Percentiles rank a stretch among this genome's conserved stretches.
Evolutionary conservation across 1,140 invertebrate genomes (phyloP).

Genomic region (Zaprionus nigranus): DNA sequence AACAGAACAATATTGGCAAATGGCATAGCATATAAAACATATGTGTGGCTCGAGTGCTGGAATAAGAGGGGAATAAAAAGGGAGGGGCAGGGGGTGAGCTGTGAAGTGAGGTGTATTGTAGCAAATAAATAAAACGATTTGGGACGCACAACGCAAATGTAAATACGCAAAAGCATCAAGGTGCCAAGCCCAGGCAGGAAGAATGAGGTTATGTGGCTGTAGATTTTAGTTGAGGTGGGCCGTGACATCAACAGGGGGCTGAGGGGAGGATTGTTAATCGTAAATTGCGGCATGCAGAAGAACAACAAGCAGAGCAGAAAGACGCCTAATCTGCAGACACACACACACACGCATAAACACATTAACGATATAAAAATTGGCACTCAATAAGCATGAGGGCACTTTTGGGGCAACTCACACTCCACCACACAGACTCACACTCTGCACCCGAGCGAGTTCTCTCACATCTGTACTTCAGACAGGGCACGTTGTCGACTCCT

Average conservation of each 20-base stretch:
- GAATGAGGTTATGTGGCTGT: slow-evolving; percentile 30
- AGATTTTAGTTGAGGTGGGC: background rate
- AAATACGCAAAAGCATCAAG: slow-evolving; percentile 65
- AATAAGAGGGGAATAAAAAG: too few species aligned
- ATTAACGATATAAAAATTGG: slow-evolving; percentile 79
- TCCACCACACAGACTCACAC: slow-evolving; percentile 23
- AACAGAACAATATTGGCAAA: slow-evolving; percentile 63
- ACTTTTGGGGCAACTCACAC: slow-evolving; percentile 57
- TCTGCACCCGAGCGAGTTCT: background rate
- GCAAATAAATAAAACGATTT: slow-evolving; percentile 81
- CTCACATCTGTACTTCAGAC: background rate
- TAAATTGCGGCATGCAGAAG: slow-evolving; percentile 43
- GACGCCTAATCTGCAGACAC: slow-evolving; percentile 56
- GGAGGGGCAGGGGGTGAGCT: background rate
- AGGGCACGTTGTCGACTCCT: slow-evolving; percentile 35
- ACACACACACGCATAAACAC: slow-evolving; percentile 32
- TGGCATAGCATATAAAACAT: slow-evolving; percentile 61
- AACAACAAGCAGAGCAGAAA: slow-evolving; percentile 42
- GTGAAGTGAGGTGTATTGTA: slow-evolving; percentile 37
- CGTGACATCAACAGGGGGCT: background rate
- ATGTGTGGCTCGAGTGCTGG: slow-evolving; percentile 32
- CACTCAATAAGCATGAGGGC: slow-evolving; percentile 78
- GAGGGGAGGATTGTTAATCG: slow-evolving; percentile 31
- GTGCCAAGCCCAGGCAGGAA: slow-evolving; percentile 47
- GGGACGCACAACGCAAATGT: slow-evolving; percentile 56